These are phyloP conservation scores for Beris chalybata DNA, from an alignment of 2,888 invertebrate species.

Conservation along the genomic window DNA sequence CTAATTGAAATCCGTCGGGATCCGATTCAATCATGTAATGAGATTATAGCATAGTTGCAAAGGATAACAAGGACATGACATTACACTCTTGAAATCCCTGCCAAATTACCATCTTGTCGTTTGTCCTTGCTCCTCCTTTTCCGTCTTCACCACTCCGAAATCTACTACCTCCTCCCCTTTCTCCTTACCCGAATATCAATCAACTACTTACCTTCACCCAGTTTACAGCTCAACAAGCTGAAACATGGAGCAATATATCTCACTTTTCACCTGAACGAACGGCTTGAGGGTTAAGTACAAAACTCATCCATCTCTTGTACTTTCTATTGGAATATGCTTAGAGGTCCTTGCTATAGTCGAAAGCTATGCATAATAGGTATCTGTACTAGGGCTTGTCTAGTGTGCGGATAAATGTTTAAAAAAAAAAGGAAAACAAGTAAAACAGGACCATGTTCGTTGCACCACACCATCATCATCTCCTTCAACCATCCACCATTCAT, in stretches of 20 bases:
- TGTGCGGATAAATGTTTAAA: too few relatives aligned
- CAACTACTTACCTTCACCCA: constrained; percentile 30
- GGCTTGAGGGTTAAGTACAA: constrained; percentile 19
- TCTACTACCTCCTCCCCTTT: neutral
- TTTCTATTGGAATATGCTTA: constrained; percentile 6
- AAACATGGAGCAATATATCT: constrained; percentile 26
- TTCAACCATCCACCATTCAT: constrained; percentile 1
- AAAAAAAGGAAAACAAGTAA: too few relatives aligned
- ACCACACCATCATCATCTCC: constrained; percentile 20
- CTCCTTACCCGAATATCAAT: constrained; percentile 18
- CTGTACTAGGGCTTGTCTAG: too few relatives aligned
- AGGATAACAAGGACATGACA: constrained; percentile 20
- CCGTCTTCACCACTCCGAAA: neutral
- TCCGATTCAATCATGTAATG: constrained; percentile 14
- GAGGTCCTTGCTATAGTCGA: neutral
- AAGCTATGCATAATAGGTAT: too few relatives aligned
- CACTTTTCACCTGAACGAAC: constrained; percentile 29
- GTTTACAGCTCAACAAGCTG: constrained; percentile 28
- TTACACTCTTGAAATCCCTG: constrained; percentile 16
- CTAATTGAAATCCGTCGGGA: constrained; percentile 13
- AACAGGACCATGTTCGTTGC: neutral
- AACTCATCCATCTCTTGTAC: constrained; percentile 13
- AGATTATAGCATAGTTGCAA: constrained; percentile 5
- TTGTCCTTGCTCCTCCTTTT: constrained; percentile 1
- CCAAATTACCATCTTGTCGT: constrained; percentile 23